Base-by-base conservation (phyloP, 2,888 invertebrate genomes). In the Lithophane ornitopus region DNA sequence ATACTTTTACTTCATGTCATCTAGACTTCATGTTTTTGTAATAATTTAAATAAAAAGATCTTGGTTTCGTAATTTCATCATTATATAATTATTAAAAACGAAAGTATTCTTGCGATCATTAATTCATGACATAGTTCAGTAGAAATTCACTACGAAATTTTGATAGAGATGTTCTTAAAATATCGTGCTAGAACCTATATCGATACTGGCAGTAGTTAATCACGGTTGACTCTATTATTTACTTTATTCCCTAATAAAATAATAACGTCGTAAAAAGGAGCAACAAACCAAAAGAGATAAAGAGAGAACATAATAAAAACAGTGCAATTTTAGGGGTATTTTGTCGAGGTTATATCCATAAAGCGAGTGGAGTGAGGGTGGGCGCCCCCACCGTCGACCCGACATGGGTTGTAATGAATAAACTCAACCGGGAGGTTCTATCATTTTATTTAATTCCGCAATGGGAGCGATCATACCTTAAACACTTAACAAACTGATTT, bases 301-400 rank as follows among this genome's bases (percentile, higher is more conserved):
- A 96, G 95, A 94, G 94, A 93, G 94, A 95, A 94, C 93, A 95
- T 95, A 96, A 96, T 96, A 96, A 96, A 96, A 96, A 96, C 96
- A 96, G 94, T 96, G 95, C 96, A 96, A 96, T 96, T 96, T 96
- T 96, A 96, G 95, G 96, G 95, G 95, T 95, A 96, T 96, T 96
- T 96, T 96, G 96, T 96, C 95, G 96, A 95, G 96, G 96, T 96
- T 96, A 96, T 96, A 96, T 95, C 95, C 94, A 96, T 96, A 96
- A 96, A 96, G 93, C 93, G 94, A 94, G 94, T 92, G 93, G 93
- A 91, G 90, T 87, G 92, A 91, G 92, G 92, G 92, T 88, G 90
- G 90, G 83, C 82, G 89, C 90, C 87, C 85, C 86, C 87, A 85
- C 87, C 79, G 86, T 85, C 85, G 85, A 89, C 92, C 90, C 93